These are phyloP conservation scores for Coptodon bakossiorum DNA, from an alignment of 2,113 vertebrate species.

Conservation along the genomic window DNA sequence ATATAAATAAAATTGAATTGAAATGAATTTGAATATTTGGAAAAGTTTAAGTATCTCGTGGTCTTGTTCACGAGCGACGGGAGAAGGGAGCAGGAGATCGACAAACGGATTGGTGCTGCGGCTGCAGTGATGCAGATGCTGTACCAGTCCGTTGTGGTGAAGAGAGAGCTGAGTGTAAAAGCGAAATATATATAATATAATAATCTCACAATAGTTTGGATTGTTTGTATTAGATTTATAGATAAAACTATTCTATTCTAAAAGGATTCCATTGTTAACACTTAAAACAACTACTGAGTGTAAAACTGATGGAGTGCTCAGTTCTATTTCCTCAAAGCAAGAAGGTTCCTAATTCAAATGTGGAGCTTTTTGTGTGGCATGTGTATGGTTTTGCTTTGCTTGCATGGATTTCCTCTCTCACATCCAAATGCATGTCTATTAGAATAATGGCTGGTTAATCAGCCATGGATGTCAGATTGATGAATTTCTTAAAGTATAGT, in stretches of 20 bases:
- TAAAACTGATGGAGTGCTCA: background rate
- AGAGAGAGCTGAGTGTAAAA: background rate
- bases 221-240: background rate
- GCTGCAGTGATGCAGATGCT: background rate
- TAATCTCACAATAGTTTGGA: background rate
- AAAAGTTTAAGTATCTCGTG: background rate
- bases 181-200: background rate
- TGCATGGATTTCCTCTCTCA: background rate
- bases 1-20: background rate
- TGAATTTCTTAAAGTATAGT: background rate
- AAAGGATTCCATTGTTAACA: background rate
- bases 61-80: rapidly evolving
- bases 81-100: background rate
- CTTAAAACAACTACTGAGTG: background rate
- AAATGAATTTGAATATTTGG: background rate
- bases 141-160: background rate
- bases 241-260: background rate
- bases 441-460: background rate
- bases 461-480: background rate
- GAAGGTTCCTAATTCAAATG: background rate
- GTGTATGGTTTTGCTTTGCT: background rate
- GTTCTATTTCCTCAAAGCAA: background rate
- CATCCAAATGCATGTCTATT: background rate
- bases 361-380: background rate
- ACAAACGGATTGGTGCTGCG: background rate